Conservation (phyloP, 2,888 invertebrate genomes). For the Encarsia formosa region DNA sequence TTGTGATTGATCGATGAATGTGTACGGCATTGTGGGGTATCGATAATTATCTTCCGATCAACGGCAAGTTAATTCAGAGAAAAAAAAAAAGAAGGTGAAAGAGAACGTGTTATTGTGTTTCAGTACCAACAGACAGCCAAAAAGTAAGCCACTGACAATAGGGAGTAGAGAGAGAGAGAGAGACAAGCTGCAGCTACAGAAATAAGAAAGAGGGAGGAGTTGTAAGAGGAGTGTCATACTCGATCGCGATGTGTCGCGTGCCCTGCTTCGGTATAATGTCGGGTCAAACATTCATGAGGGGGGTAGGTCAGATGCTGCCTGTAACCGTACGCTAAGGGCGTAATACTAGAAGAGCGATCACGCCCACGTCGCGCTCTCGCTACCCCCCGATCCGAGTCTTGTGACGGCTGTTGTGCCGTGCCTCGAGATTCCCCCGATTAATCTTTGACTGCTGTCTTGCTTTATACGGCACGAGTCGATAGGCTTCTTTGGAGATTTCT, state of each 20-base stretch:
- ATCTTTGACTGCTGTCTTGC: no score
- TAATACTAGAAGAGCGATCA: constrained; percentile 40
- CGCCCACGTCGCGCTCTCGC: constrained; percentile 44
- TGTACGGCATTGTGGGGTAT: no score
- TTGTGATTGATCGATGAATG: no score
- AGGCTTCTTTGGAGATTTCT: no score
- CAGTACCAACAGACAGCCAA: no score
- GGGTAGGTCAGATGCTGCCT: constrained; percentile 43
- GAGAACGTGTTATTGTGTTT: background rate
- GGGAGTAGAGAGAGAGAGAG: background rate
- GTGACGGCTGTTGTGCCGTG: background rate
- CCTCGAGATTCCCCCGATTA: no score
- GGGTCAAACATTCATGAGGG: constrained; percentile 44
- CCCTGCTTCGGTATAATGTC: constrained; percentile 30
- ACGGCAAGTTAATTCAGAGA: no score
- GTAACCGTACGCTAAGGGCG: constrained; percentile 41
- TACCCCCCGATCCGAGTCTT: no score
- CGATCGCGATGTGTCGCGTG: constrained; percentile 39
- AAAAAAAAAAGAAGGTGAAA: background rate
- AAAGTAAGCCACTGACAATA: no score
- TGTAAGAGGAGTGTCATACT: constrained; percentile 17
- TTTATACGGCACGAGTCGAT: no score
- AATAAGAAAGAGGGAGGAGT: constrained; percentile 1
- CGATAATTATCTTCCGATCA: no score
- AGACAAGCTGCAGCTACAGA: no score